Conservation (phyloP, 2,888 invertebrate species). For the Seladonia tumulorum region DNA sequence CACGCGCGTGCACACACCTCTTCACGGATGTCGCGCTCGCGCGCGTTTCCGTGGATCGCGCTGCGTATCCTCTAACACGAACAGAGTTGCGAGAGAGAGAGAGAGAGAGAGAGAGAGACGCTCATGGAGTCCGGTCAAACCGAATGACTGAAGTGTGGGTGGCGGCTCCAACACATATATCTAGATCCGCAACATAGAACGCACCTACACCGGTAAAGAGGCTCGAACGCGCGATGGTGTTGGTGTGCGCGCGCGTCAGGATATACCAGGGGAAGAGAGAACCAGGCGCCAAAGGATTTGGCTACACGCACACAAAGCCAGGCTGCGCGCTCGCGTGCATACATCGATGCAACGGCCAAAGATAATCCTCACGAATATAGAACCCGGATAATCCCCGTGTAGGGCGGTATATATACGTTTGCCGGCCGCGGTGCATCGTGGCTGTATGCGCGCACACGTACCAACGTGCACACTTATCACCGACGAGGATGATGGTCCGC, state of each 20-base stretch:
- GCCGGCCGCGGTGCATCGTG: slow-evolving; percentile 16
- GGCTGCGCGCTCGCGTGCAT: slow-evolving; percentile 44
- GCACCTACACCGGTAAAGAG: background rate
- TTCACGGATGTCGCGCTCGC: slow-evolving; percentile 4
- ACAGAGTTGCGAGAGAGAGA: background rate
- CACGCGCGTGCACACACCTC: slow-evolving; percentile 21
- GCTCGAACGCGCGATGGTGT: background rate
- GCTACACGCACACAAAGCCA: slow-evolving; percentile 69
- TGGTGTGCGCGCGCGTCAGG: slow-evolving; percentile 14
- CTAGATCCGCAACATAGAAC: background rate
- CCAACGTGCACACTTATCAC: slow-evolving; percentile 48
- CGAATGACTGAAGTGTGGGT: slow-evolving; percentile 52
- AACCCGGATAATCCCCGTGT: slow-evolving; percentile 82
- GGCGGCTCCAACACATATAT: background rate
- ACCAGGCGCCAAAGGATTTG: slow-evolving; percentile 80
- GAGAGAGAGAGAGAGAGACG: slow-evolving; percentile 3
- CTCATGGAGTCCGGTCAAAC: slow-evolving; percentile 71
- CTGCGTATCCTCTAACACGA: slow-evolving; percentile 32
- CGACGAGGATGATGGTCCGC: slow-evolving; percentile 68
- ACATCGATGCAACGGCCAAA: slow-evolving; percentile 71
- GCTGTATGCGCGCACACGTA: slow-evolving; percentile 56
- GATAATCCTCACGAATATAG: slow-evolving; percentile 83
- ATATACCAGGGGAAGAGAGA: slow-evolving; percentile 52
- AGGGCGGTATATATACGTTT: slow-evolving; percentile 72
- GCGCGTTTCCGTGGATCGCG: slow-evolving; percentile 3